Conservation (phyloP, 1,140 invertebrate species). For the Oscheius sp. region DNA sequence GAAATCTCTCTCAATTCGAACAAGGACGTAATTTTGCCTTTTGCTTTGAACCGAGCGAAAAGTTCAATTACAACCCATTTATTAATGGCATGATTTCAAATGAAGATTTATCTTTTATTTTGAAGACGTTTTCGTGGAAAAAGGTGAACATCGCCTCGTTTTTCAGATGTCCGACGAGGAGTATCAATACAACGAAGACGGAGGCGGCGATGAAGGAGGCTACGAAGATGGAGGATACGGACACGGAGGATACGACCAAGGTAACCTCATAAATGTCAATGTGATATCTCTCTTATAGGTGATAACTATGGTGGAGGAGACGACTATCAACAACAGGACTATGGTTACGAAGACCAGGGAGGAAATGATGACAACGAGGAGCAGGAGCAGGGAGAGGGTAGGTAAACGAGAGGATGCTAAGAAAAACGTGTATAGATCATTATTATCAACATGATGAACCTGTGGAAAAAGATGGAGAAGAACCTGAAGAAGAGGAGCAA, state of each 20-base stretch:
- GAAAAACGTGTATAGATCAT: not conserved
- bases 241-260: not conserved
- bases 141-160: not conserved
- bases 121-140: no score
- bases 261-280: no score
- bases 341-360: constrained; percentile 6
- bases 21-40: not conserved
- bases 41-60: not conserved
- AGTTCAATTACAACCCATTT: no score
- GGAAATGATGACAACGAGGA: constrained; percentile 25
- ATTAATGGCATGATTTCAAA: no score
- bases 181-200: not conserved
- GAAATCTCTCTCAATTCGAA: not conserved
- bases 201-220: not conserved
- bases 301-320: not conserved
- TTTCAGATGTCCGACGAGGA: constrained; percentile 1
- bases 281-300: no score
- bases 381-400: constrained; percentile 4
- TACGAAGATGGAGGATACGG: not conserved
- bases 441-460: constrained; percentile 15
- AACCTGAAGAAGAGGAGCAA: constrained; percentile 3
- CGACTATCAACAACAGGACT: constrained; percentile 13
- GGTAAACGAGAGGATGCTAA: not conserved
- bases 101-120: no score
- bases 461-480: not conserved